A percentile compares a stretch with the other conserved stretches of the same genome.
These are phyloP conservation scores for Calameuta filiformis DNA, from an alignment of 2,888 invertebrate genomes.

Conservation along the genomic window DNA sequence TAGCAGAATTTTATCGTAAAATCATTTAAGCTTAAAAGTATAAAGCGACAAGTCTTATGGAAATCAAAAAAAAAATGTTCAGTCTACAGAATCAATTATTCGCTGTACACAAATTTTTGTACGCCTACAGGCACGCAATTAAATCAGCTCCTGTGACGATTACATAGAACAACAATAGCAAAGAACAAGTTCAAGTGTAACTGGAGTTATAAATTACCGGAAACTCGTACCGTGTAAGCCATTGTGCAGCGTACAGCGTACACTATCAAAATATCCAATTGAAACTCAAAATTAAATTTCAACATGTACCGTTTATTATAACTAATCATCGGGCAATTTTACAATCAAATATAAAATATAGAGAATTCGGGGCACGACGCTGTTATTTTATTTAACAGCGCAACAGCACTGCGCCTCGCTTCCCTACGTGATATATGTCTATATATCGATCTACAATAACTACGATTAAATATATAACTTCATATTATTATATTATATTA, in stretches of 20 bases:
- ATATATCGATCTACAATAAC: constrained; percentile 40
- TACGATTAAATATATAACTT: constrained; percentile 47
- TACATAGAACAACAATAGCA: neutral
- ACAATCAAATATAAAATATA: constrained; percentile 55
- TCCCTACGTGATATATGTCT: constrained; percentile 30
- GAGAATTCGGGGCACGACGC: constrained; percentile 38
- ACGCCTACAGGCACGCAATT: constrained; percentile 9
- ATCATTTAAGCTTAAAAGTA: constrained; percentile 7
- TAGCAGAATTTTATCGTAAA: neutral
- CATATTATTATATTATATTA: constrained; percentile 42
- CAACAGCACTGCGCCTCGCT: constrained; percentile 32
- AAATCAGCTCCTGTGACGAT: constrained; percentile 4
- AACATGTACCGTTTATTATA: constrained; percentile 49
- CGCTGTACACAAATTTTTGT: constrained; percentile 26
- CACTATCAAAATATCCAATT: constrained; percentile 26
- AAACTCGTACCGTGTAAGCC: neutral
- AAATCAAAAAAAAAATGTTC: constrained; percentile 20
- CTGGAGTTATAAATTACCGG: neutral
- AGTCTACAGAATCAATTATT: constrained; percentile 26
- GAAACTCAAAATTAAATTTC: constrained; percentile 39
- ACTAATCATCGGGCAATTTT: constrained; percentile 46
- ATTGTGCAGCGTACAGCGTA: constrained; percentile 25
- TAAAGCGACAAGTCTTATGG: constrained; percentile 14
- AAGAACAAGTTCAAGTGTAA: constrained; percentile 1
- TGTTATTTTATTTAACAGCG: constrained; percentile 23